These are phyloP conservation scores for Sinotaia quadrata DNA, from an alignment of 2,888 invertebrate species.

Conservation along the genomic window DNA sequence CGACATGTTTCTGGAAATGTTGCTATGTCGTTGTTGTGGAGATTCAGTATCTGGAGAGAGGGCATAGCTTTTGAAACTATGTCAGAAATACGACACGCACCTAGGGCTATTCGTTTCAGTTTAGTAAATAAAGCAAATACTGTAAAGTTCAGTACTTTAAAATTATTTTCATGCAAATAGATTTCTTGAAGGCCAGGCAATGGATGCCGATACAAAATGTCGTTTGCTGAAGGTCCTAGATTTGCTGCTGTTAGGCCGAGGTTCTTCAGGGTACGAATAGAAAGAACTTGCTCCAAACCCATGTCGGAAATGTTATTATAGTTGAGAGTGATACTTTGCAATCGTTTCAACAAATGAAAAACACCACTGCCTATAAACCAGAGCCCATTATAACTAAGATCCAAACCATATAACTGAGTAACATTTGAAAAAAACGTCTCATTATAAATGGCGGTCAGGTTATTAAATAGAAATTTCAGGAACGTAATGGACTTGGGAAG, in stretches of 20 bases:
- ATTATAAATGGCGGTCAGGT: background rate
- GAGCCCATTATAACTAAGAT: conserved; percentile 7
- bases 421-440: conserved; percentile 12
- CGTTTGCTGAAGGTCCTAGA: background rate
- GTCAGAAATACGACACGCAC: background rate
- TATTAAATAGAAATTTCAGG: conserved; percentile 16
- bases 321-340: background rate
- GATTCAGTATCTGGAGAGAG: conserved; percentile 1
- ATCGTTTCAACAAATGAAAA: background rate
- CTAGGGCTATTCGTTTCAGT: conserved; percentile 14
- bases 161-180: conserved; percentile 23
- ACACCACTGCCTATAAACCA: background rate
- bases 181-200: conserved; percentile 3
- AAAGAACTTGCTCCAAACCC: conserved; percentile 1
- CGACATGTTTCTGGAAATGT: conserved; percentile 25
- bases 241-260: conserved; percentile 15
- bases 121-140: conserved; percentile 11
- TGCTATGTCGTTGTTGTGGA: conserved; percentile 17
- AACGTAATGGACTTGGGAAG: background rate
- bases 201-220: conserved; percentile 5
- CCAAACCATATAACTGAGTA: background rate
- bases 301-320: background rate
- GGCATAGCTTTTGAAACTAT: background rate
- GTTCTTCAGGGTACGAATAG: conserved; percentile 1
- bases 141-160: conserved; percentile 3